Conservation (phyloP, 2,113 vertebrate genomes). For the Callipepla squamata region DNA sequence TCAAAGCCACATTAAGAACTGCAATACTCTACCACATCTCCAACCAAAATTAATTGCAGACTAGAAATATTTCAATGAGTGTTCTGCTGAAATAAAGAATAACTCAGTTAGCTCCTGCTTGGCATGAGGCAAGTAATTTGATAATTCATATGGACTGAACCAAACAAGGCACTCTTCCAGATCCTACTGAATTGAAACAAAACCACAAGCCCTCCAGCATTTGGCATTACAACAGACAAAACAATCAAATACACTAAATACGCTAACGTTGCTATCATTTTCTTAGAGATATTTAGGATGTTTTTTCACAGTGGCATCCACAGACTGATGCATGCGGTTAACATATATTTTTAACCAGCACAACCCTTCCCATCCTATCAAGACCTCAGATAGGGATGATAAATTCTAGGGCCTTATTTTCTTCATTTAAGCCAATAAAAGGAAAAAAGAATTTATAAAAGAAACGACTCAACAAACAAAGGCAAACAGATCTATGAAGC, state of each 20-base stretch:
- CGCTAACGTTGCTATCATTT: neutral
- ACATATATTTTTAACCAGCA: neutral
- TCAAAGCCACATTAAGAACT: neutral
- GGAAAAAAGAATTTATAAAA: neutral
- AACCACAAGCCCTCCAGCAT: neutral
- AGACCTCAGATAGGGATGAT: neutral
- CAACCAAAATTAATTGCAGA: neutral
- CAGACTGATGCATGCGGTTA: neutral
- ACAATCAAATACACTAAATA: neutral
- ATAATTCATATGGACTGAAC: neutral
- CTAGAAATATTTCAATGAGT: neutral
- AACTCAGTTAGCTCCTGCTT: neutral
- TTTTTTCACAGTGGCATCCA: neutral
- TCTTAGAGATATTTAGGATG: neutral
- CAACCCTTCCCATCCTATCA: neutral
- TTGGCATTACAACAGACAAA: neutral
- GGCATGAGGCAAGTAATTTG: neutral
- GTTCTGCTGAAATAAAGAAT: conserved; percentile 4
- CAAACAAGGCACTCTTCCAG: neutral
- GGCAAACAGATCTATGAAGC: neutral
- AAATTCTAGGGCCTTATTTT: neutral
- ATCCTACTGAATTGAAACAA: neutral
- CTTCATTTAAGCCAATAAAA: neutral
- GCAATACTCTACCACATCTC: neutral
- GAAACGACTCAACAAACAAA: neutral